phyloP scores from a whole-genome alignment of 1,140 invertebrate genomes.

The Camponotus pennsylvanicus region DNA sequence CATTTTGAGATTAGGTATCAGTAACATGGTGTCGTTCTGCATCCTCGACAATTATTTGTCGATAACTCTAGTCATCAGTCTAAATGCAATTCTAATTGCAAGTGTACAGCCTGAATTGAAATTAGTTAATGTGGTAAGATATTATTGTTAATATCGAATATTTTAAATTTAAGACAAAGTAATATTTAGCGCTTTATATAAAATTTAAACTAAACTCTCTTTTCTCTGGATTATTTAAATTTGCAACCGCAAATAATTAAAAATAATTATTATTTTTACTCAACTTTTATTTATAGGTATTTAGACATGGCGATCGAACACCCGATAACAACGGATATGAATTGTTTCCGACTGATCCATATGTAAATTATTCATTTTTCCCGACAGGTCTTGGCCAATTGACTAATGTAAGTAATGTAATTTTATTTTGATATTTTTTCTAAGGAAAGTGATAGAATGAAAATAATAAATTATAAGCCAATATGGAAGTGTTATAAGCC shows the following conservation, averaged over 20 bases:
- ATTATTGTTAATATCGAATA: neutral
- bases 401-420: conserved; percentile 88
- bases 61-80: conserved; percentile 4
- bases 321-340: conserved; percentile 87
- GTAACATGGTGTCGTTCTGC: conserved; percentile 45
- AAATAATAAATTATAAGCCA: neutral
- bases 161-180: no score
- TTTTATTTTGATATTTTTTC: neutral
- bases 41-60: neutral
- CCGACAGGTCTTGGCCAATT: conserved; percentile 90
- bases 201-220: neutral
- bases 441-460: neutral
- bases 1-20: conserved; percentile 28
- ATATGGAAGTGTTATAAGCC: neutral
- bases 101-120: conserved; percentile 42
- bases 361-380: conserved; percentile 87
- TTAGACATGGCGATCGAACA: conserved; percentile 93
- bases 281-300: conserved; percentile 85
- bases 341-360: conserved; percentile 89
- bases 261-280: neutral
- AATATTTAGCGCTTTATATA: neutral
- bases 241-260: neutral
- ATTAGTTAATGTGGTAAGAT: conserved; percentile 69
- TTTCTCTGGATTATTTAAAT: conserved; percentile 1
- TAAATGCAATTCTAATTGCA: neutral